Conservation (phyloP, 2,888 invertebrate species). For the Drosophila melanosoma region DNA sequence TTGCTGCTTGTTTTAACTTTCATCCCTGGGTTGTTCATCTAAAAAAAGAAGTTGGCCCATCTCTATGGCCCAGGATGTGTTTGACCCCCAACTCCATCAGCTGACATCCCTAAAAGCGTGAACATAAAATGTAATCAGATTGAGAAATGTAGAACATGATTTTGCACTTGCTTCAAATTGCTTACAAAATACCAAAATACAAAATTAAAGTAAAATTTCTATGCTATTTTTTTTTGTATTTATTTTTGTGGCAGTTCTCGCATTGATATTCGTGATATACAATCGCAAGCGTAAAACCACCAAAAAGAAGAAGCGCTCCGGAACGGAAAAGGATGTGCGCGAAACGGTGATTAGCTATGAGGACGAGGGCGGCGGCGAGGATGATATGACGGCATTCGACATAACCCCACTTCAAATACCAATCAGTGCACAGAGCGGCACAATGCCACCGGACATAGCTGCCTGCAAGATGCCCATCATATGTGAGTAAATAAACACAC, state of each 20-base stretch:
- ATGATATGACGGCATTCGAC: constrained; percentile 99
- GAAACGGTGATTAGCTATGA: constrained; percentile 99
- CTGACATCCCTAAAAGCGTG: too few relatives aligned
- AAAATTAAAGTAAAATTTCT: neutral
- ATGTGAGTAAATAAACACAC: constrained; percentile 81
- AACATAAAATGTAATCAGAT: neutral
- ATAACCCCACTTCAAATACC: constrained; percentile 99
- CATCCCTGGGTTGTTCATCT: too few relatives aligned
- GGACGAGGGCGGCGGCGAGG: constrained; percentile 99
- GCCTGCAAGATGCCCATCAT: constrained; percentile 89
- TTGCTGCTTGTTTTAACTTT: too few relatives aligned
- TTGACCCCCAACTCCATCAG: too few relatives aligned
- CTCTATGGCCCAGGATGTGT: too few relatives aligned
- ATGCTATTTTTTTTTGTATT: neutral
- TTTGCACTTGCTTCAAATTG: neutral
- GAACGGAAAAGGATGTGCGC: constrained; percentile 98
- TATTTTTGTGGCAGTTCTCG: constrained; percentile 89
- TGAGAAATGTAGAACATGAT: neutral
- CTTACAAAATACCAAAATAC: neutral
- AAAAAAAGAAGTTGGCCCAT: too few relatives aligned
- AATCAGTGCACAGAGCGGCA: constrained; percentile 89
- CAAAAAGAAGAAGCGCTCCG: constrained; percentile 93
- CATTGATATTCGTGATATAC: constrained; percentile 97
- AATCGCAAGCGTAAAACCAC: constrained; percentile 94
- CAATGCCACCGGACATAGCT: constrained; percentile 93